These are phyloP conservation scores for Limnodromus scolopaceus DNA, from an alignment of 2,797 vertebrate genomes.

Conservation along the genomic window DNA sequence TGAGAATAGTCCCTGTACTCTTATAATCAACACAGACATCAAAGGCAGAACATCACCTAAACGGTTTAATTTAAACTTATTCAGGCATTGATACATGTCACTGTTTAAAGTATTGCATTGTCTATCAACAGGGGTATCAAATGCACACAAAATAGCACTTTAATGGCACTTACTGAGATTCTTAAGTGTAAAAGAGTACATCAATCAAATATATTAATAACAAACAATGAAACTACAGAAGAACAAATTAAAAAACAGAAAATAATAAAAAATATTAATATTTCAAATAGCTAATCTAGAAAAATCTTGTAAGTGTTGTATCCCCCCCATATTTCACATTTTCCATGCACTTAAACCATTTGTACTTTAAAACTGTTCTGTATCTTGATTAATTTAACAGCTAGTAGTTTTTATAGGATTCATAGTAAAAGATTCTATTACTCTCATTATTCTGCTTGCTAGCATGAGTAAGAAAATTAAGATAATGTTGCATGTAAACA, in stretches of 20 bases:
- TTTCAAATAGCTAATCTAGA: not conserved
- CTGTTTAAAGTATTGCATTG: not conserved
- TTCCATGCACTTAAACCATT: not conserved
- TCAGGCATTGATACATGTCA: accelerated
- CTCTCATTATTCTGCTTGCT: not conserved
- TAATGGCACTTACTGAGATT: not conserved
- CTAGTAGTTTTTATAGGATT: not conserved
- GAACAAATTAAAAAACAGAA: not conserved
- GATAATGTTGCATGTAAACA: not conserved
- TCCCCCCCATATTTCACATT: not conserved
- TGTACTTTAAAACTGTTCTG: not conserved
- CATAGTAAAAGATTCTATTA: not conserved
- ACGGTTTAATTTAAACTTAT: not conserved
- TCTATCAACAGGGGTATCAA: not conserved
- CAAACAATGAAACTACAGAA: not conserved
- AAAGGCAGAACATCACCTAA: not conserved
- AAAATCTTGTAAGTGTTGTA: not conserved
- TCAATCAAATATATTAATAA: not conserved
- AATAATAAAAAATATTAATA: not conserved
- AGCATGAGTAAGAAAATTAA: not conserved
- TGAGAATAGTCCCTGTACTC: not conserved
- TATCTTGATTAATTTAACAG: not conserved
- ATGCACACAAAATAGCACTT: not conserved
- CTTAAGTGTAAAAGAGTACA: not conserved
- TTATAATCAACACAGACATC: not conserved